Conservation (phyloP, 1,140 invertebrate species). For the Planococcus citri region DNA sequence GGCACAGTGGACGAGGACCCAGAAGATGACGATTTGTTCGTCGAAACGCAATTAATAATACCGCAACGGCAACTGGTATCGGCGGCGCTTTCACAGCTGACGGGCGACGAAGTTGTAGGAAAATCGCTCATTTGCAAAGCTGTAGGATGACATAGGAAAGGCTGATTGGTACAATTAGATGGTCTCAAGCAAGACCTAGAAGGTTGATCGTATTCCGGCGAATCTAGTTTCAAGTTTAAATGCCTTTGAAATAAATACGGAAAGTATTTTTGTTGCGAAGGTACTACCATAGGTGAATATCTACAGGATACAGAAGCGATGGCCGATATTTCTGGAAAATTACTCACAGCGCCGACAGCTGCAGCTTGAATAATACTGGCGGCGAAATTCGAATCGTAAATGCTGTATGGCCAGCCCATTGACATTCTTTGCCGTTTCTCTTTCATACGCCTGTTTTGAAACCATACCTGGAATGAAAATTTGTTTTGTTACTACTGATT, state of each 20-base stretch:
- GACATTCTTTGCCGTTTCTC: constrained; percentile 90
- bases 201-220: constrained; percentile 18
- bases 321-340: constrained; percentile 31
- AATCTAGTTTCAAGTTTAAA: constrained; percentile 20
- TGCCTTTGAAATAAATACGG: constrained; percentile 10
- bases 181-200: constrained; percentile 27
- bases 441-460: constrained; percentile 98
- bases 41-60: constrained; percentile 31
- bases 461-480: constrained; percentile 73
- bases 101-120: constrained; percentile 32
- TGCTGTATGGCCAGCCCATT: constrained; percentile 86
- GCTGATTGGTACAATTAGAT: constrained; percentile 25
- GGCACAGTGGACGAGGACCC: background rate
- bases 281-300: constrained; percentile 24
- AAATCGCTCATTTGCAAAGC: constrained; percentile 26
- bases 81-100: constrained; percentile 34
- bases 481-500: too few species aligned
- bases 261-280: constrained; percentile 17
- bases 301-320: constrained; percentile 32
- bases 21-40: background rate
- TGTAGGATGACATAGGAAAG: constrained; percentile 8
- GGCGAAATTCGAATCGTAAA: constrained; percentile 85
- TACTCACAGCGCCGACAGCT: constrained; percentile 32
- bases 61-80: constrained; percentile 29
- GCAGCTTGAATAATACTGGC: constrained; percentile 83